A percentile compares a stretch with the other conserved stretches of the same genome.
Conservation (phyloP, 2,888 invertebrate genomes). For the Marasmarcha lunaedactyla region DNA sequence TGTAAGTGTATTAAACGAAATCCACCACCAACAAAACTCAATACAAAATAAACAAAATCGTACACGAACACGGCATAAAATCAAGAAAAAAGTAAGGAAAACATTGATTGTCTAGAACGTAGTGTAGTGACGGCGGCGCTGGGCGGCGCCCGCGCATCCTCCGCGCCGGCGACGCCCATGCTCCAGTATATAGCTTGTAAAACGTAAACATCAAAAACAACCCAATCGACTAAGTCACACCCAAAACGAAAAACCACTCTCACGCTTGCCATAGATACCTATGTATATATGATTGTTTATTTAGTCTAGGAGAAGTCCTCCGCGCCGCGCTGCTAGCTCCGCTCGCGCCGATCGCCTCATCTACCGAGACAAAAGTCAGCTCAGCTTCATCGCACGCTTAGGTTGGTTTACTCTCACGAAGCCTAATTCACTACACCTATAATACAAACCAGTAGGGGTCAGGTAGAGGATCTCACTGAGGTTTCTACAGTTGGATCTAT, state of each 20-base stretch:
- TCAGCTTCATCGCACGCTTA: slow-evolving; percentile 22
- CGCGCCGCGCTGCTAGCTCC: slow-evolving; percentile 57
- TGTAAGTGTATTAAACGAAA: slow-evolving; percentile 68
- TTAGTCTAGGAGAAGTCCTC: slow-evolving; percentile 66
- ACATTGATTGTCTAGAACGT: slow-evolving; percentile 66
- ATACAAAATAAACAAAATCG: slow-evolving; percentile 64
- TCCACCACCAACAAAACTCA: slow-evolving; percentile 71
- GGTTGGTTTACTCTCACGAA: background rate
- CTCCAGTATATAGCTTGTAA: slow-evolving; percentile 58
- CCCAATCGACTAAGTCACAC: slow-evolving; percentile 71
- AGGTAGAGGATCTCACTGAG: too few species aligned
- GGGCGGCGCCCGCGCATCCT: slow-evolving; percentile 54
- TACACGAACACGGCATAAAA: slow-evolving; percentile 70
- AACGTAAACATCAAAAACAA: slow-evolving; percentile 67
- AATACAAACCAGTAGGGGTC: too few species aligned
- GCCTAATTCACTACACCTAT: slow-evolving; percentile 6
- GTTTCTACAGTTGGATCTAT: too few species aligned
- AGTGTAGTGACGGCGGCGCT: slow-evolving; percentile 53
- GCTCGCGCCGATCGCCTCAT: slow-evolving; percentile 63
- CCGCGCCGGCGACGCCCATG: slow-evolving; percentile 55
- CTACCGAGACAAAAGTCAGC: slow-evolving; percentile 71
- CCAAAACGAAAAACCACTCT: slow-evolving; percentile 71
- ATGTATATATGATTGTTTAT: slow-evolving; percentile 68
- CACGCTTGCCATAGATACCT: slow-evolving; percentile 72
- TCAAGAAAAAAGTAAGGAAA: slow-evolving; percentile 51